Evolutionary conservation across 2,888 invertebrate genomes (phyloP), one percentile per base, ranked within the genome.

Genomic region (Choreutis nemorana): DNA sequence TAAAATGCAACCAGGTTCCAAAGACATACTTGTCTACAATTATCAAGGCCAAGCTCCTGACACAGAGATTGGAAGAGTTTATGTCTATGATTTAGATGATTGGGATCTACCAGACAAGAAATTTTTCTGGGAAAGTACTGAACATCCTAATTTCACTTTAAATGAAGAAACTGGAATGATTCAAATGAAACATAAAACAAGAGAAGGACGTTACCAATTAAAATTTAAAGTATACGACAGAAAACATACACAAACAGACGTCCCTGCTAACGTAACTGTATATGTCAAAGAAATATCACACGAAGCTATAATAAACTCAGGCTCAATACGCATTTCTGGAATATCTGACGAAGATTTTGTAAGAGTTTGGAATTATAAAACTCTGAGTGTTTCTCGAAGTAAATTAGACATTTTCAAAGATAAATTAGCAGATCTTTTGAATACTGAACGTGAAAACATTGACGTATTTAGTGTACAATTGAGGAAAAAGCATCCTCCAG

Each of bases 71-170:
- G 97, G 97, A 18, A 83, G 94, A 37, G 98, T 98, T 4, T 97
- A 97, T 65, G 97, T 98, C 1, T 94, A 94, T 56, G 99, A 99
- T 72, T 79, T 93, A 40, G 99, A 99, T 65, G 99, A 99, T 63
- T 99, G 98, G 98, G 99, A 99, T 75, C 77, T 97, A 39, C 93
- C 92, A 0, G 97, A 98, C 63, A 99, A 99, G 68, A 94, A 92
- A 52, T 99, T 97, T 80, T 94, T 92, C 58, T 96, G 95, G 94
- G 94, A 94, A 55, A 86, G 86, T 25, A 81, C 86, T 30, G 91
- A 92, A 56, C 93, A 94, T 79, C 88, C 90, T 1, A 86, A 88
- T 44, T 96, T 96, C 62, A 91, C 89, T 36, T 75, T 97, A 14
- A 90, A 96, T 58, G 90, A 91, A 61, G 91, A 94, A 55, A 91